These are phyloP conservation scores for Alviniconcha marisindica DNA, from an alignment of 1,140 invertebrate species.

Conservation along the genomic window DNA sequence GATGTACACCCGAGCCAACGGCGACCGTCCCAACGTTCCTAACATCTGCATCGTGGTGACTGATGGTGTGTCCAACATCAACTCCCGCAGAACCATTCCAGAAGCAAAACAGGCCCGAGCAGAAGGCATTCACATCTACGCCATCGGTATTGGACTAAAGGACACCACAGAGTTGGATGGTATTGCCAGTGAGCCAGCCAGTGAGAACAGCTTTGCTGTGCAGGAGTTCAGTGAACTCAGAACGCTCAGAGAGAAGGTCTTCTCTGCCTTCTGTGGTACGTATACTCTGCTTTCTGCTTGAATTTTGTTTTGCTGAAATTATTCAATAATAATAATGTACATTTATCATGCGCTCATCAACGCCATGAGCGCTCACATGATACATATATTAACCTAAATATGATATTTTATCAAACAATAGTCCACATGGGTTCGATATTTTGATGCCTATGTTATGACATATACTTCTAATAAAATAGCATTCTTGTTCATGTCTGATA, in stretches of 20 bases:
- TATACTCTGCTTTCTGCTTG: too few relatives aligned
- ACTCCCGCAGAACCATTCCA: constrained; percentile 63
- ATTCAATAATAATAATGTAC: too few relatives aligned
- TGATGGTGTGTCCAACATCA: constrained; percentile 63
- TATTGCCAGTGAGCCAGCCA: constrained; percentile 55
- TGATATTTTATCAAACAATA: too few relatives aligned
- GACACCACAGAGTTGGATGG: constrained; percentile 56
- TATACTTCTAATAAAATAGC: too few relatives aligned
- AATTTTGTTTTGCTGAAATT: too few relatives aligned
- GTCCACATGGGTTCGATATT: too few relatives aligned
- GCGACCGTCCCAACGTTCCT: constrained; percentile 54
- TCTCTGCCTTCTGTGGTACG: constrained; percentile 52
- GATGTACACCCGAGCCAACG: constrained; percentile 53
- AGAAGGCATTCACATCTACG: constrained; percentile 61
- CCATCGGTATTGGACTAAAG: constrained; percentile 62
- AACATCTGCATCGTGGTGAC: constrained; percentile 60
- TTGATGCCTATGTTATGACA: too few relatives aligned
- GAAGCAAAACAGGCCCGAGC: constrained; percentile 56
- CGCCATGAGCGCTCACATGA: too few relatives aligned
- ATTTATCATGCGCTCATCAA: too few relatives aligned
- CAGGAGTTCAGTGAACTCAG: constrained; percentile 58
- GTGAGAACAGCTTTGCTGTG: constrained; percentile 55
- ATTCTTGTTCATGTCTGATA: too few relatives aligned
- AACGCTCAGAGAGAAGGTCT: constrained; percentile 55
- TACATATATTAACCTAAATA: too few relatives aligned